Percentiles rank a stretch among this genome's conserved stretches.
Conservation (phyloP, 2,113 vertebrate species). For the Nansenia antarctica region DNA sequence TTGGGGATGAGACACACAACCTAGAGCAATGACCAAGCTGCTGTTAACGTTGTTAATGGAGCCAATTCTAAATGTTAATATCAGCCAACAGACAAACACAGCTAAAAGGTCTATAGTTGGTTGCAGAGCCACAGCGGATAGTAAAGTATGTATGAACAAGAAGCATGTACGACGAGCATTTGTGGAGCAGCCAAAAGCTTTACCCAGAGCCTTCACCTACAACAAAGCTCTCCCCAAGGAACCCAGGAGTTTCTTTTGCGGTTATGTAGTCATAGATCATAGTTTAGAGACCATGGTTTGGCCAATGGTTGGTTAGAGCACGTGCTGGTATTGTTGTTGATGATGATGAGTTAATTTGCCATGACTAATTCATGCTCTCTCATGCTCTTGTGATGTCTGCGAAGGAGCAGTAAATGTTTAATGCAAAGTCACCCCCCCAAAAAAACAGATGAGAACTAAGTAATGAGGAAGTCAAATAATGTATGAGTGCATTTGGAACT, state of each 20-base stretch:
- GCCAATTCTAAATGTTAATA: conserved; percentile 60
- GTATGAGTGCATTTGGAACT: conserved; percentile 5
- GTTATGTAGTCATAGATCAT: too few relatives aligned
- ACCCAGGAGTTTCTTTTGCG: too few relatives aligned
- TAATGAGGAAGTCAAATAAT: conserved; percentile 9
- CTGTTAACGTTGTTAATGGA: conserved; percentile 52
- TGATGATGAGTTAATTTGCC: not conserved
- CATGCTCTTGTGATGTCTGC: conserved; percentile 8
- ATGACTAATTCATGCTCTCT: conserved; percentile 20
- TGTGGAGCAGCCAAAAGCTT: conserved; percentile 58
- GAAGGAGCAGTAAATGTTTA: not conserved
- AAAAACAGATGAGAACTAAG: conserved; percentile 15
- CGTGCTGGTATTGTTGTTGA: not conserved
- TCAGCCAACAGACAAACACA: conserved; percentile 45
- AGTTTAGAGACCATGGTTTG: not conserved
- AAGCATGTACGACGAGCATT: conserved; percentile 37
- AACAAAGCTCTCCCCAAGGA: conserved; percentile 51
- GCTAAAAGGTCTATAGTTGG: not conserved
- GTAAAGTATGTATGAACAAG: conserved; percentile 44
- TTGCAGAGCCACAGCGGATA: conserved; percentile 38
- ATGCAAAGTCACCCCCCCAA: conserved; percentile 6
- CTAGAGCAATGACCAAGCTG: conserved; percentile 59
- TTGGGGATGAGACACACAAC: conserved; percentile 63
- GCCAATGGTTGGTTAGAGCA: conserved; percentile 17
- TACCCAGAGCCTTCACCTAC: conserved; percentile 28